phyloP scores from a whole-genome alignment of 30 jellyfish, hydroid and myxozoan genomes.

The Haliclystus octoradiatus region DNA sequence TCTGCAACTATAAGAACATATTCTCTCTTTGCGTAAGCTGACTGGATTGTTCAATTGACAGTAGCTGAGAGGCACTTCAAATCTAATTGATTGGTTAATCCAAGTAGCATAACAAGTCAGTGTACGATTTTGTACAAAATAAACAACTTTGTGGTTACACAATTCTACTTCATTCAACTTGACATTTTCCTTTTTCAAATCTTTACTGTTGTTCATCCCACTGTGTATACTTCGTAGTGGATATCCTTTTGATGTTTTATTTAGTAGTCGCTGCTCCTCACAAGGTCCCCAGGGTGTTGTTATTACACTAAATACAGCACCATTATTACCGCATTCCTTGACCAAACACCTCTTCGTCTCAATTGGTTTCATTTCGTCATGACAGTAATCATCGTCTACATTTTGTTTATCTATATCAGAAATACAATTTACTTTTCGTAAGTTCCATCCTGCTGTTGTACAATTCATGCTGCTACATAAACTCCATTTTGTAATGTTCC shows the following conservation, averaged over 20 bases:
- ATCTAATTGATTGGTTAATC: constrained; percentile 6
- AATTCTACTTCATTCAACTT: too few relatives aligned
- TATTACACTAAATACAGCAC: background rate
- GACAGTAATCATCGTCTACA: background rate
- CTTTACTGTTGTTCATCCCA: too few relatives aligned
- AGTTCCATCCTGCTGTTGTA: background rate
- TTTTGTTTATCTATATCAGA: background rate
- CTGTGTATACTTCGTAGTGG: too few relatives aligned
- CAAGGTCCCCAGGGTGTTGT: background rate
- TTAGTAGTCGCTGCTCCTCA: background rate
- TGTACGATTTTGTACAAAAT: constrained; percentile 24
- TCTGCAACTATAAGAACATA: constrained; percentile 48
- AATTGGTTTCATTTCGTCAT: background rate
- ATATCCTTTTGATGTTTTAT: too few relatives aligned
- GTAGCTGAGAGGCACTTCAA: constrained; percentile 16
- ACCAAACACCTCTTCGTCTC: background rate
- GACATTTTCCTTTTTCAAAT: too few relatives aligned
- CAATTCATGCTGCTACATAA: background rate
- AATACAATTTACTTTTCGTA: background rate
- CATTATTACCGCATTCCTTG: background rate
- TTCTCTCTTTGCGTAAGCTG: constrained; percentile 2
- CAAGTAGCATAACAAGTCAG: constrained; percentile 34
- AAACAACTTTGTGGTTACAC: constrained; percentile 6
- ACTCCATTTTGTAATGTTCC: background rate
- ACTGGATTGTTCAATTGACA: background rate